Evolutionary conservation across 2,797 vertebrate genomes (phyloP).

Genomic region (Hydrophis major): DNA sequence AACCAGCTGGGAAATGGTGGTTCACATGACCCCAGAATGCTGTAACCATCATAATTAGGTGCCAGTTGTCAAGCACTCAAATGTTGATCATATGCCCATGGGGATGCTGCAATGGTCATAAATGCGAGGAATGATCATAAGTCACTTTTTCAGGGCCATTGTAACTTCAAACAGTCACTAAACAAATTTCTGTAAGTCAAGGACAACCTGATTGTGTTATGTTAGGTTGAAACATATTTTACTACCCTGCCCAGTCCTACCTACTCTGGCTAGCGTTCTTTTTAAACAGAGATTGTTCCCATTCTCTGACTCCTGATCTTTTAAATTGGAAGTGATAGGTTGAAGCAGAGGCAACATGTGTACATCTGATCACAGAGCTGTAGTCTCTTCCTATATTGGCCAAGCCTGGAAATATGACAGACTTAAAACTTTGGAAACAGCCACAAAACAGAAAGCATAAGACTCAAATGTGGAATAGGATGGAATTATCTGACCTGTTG

Average conservation of each 20-base stretch:
- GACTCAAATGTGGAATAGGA: neutral
- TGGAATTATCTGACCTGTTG: neutral
- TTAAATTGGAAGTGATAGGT: neutral
- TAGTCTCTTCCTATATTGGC: too few species aligned
- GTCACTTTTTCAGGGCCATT: neutral
- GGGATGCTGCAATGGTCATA: neutral
- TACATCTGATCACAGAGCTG: neutral
- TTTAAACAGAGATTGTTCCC: neutral
- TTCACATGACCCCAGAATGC: neutral
- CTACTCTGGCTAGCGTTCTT: neutral
- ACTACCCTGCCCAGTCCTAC: neutral
- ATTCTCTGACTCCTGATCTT: neutral
- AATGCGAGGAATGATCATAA: neutral
- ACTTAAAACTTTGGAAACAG: neutral
- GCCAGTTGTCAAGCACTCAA: neutral
- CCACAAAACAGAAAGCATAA: neutral
- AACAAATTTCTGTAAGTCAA: neutral
- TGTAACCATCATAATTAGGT: neutral
- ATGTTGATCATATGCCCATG: neutral
- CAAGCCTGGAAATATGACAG: neutral
- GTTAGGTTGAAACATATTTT: too few species aligned
- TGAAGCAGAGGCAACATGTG: neutral
- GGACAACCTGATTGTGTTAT: neutral
- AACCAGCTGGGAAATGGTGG: neutral
- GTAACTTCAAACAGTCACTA: neutral